Conservation (phyloP, 2,113 vertebrate species). For the Hassar affinis region DNA sequence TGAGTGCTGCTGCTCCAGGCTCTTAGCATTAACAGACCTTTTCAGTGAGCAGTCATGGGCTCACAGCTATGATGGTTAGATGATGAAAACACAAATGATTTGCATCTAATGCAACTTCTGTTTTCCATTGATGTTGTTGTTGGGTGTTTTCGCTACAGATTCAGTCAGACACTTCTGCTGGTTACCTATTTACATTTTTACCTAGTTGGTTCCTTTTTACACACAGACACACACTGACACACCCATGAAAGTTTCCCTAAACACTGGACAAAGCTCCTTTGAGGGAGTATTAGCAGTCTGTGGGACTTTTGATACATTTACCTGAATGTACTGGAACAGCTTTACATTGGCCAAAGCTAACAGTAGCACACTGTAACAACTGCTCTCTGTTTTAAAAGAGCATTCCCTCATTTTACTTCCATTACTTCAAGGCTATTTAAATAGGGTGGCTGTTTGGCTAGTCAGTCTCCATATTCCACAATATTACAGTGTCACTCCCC, state of each 20-base stretch:
- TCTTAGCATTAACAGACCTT: constrained; percentile 52
- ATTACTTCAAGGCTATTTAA: background rate
- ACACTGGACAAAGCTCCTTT: background rate
- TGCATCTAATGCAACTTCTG: background rate
- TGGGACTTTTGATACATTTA: background rate
- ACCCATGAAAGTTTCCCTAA: background rate
- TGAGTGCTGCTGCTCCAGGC: constrained; percentile 50
- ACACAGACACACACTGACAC: background rate
- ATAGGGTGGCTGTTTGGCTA: background rate
- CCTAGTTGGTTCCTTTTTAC: background rate
- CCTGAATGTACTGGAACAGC: no score
- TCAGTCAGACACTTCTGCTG: background rate
- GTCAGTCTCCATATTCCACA: background rate
- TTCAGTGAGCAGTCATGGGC: background rate
- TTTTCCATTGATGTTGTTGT: background rate
- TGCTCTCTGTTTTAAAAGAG: background rate
- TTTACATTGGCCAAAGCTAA: background rate
- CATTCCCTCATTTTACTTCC: background rate
- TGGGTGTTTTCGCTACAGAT: background rate
- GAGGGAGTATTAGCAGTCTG: background rate
- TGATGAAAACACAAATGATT: background rate
- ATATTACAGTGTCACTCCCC: background rate
- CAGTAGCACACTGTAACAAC: background rate
- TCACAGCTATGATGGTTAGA: background rate
- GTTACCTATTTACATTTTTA: background rate